These are phyloP conservation scores for Drosophila ironensis DNA, from an alignment of 1,140 invertebrate species.

Conservation along the genomic window DNA sequence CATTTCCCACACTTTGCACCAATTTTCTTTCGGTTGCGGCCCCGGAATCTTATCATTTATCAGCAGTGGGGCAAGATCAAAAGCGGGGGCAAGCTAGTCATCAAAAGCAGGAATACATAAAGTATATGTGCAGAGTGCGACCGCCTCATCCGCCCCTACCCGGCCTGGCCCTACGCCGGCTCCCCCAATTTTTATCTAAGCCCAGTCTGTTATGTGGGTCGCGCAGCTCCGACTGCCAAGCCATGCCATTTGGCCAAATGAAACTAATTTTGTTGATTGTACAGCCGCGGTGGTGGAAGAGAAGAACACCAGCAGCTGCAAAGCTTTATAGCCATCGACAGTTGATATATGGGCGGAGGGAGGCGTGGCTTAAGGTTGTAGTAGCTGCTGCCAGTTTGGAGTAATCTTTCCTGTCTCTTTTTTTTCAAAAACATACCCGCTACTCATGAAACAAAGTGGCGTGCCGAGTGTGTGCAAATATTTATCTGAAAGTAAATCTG, in stretches of 20 bases:
- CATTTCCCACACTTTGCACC: constrained; percentile 65
- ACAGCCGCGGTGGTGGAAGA: constrained; percentile 28
- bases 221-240: constrained; percentile 34
- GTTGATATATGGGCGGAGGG: constrained; percentile 56
- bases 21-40: constrained; percentile 38
- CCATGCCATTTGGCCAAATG: constrained; percentile 74
- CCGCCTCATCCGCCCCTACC: background rate
- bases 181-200: constrained; percentile 41
- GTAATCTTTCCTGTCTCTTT: constrained; percentile 10
- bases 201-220: constrained; percentile 62
- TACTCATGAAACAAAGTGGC: too few species aligned
- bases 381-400: constrained; percentile 45
- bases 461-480: too few species aligned
- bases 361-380: constrained; percentile 34
- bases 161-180: background rate
- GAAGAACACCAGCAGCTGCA: constrained; percentile 7
- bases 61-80: constrained; percentile 63
- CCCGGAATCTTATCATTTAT: constrained; percentile 67
- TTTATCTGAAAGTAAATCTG: background rate
- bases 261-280: constrained; percentile 79
- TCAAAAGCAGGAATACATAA: constrained; percentile 49
- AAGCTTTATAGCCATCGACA: constrained; percentile 64
- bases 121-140: too few species aligned
- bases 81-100: constrained; percentile 51
- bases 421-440: background rate